Base-by-base conservation (phyloP, 2,797 vertebrate genomes). In the Petrocephalus sullivani region DNA sequence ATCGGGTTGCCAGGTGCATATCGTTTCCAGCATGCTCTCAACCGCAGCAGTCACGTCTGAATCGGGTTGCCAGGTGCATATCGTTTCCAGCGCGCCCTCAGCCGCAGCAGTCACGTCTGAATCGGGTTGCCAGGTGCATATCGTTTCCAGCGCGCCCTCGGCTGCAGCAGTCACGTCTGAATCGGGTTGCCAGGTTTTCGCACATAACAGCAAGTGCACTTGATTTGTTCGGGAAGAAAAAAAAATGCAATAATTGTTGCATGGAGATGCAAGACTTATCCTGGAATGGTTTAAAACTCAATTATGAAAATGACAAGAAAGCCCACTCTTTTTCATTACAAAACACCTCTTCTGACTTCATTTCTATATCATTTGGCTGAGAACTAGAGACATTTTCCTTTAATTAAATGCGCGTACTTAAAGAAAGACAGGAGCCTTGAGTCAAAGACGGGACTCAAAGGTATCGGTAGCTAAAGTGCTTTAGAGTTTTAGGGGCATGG, bases 141-240 rank as follows among this genome's bases (percentile, higher is more conserved):
- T 28, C 46, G 56, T 19, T 87, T 46, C 9, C 3, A 53, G 54
- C 2, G 3, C 2, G 14, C 56, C 84, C 56, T 9, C 6, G n/a
- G 19, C 28, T 33, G 33, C 58, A 10, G 37, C 28, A 28, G 56
- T 64, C 57, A 7, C 28, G 46, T 16, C 23, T 53, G n/a, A 88
- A 28, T 19, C 10, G 58, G 19, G n/a, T 64, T 7, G 41, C 12
- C 46, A 61, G 58, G 6, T 84, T 67, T 64, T 56, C 61, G 57
- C 56, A 53, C 19, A 86, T 86, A 88, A 21, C 19, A 41, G 89
- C 89, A 91, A 85, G 28, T 93, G 92, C 88, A 78, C 87, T 84
- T 90, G 89, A 90, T 93, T 91, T 90, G 81, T 89, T 90, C 87
- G 87, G 87, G 51, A 91, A 90, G 33, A 89, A 71, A 92, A 61